Conservation (phyloP, 2,797 vertebrate species). For the Pachyuromys duprasi region DNA sequence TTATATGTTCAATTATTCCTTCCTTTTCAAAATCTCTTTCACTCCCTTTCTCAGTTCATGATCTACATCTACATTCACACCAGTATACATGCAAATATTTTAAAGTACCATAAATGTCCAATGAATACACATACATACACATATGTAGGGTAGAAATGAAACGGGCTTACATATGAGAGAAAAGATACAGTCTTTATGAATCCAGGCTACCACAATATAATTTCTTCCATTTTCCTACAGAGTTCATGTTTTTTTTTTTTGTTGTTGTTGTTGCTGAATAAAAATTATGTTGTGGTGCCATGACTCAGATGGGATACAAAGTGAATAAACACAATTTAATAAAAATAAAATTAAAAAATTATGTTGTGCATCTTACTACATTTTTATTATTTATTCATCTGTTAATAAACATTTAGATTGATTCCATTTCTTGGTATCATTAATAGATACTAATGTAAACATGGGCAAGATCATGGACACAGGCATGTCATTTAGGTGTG, state of each 20-base stretch:
- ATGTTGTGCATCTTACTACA: neutral
- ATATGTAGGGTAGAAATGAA: neutral
- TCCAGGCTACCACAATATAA: neutral
- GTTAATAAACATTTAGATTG: neutral
- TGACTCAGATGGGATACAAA: too few species aligned
- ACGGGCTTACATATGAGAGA: neutral
- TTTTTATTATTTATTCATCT: neutral
- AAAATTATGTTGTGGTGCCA: neutral
- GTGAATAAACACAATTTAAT: too few species aligned
- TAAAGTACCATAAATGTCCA: neutral
- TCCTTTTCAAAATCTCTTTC: neutral
- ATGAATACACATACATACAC: neutral
- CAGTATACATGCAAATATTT: neutral
- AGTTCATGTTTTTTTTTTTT: neutral
- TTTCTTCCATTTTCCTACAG: neutral
- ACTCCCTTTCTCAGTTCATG: neutral
- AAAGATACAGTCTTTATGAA: neutral
- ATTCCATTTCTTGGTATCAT: neutral
- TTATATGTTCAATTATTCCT: neutral
- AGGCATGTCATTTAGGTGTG: neutral
- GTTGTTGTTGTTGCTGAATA: neutral
- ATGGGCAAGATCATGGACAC: too few species aligned
- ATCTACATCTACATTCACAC: neutral
- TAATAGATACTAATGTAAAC: neutral
- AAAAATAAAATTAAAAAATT: neutral